phyloP scores from a whole-genome alignment of 2,797 vertebrate genomes.

The Phoebastria nigripes region DNA sequence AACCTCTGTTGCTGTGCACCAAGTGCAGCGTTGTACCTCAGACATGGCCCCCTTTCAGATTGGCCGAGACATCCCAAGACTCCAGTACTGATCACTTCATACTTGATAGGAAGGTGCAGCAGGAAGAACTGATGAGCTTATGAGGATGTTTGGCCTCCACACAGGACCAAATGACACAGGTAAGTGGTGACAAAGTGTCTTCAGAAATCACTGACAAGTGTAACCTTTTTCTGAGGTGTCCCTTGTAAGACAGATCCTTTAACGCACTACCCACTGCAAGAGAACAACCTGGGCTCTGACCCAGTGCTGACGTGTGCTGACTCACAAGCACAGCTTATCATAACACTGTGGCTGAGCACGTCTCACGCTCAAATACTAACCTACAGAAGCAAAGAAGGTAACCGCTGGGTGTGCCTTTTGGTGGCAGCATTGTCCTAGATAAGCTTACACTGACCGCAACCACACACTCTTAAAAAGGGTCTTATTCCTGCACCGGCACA shows the following conservation, averaged over 20 bases:
- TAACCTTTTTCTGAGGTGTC: background rate
- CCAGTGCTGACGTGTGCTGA: background rate
- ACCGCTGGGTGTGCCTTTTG: constrained; percentile 23
- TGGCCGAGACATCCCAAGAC: background rate
- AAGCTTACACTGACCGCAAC: background rate
- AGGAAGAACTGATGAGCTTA: background rate
- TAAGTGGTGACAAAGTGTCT: background rate
- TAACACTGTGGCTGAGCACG: background rate
- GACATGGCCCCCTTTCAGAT: background rate
- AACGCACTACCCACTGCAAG: background rate
- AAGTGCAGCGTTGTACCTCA: background rate
- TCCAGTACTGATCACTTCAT: background rate
- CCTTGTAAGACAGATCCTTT: background rate
- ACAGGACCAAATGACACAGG: background rate
- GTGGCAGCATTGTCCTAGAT: constrained; percentile 53
- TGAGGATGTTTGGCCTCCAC: background rate
- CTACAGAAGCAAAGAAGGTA: background rate
- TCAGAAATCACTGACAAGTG: background rate
- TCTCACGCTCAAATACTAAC: background rate
- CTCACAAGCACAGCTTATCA: background rate
- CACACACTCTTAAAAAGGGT: background rate
- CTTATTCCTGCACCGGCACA: background rate
- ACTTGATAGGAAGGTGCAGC: background rate
- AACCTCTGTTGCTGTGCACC: background rate
- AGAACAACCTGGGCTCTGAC: background rate